Evolutionary conservation across 1,140 invertebrate genomes (phyloP).

Genomic region (Hesperophylax magnus): DNA sequence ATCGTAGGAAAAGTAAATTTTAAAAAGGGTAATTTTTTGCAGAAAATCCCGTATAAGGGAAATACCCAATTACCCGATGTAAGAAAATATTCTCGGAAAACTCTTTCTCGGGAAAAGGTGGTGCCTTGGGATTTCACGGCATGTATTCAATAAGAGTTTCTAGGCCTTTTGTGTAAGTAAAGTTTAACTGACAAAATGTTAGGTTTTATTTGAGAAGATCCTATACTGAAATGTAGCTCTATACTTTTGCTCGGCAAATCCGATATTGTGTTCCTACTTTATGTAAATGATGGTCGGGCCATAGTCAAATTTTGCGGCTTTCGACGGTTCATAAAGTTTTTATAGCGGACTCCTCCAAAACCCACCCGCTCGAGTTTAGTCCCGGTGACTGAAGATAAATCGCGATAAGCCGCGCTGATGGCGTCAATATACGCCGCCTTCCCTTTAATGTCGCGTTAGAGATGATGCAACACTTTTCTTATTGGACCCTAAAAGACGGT

Average conservation of each 20-base stretch:
- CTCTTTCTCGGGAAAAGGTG: too few relatives aligned
- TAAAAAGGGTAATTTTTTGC: too few relatives aligned
- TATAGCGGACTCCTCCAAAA: conserved; percentile 33
- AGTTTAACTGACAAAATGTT: neutral
- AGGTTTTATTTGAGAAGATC: neutral
- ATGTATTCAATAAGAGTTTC: neutral
- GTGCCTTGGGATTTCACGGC: neutral
- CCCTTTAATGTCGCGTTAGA: neutral
- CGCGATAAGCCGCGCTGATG: conserved; percentile 27
- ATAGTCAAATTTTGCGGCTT: conserved; percentile 37
- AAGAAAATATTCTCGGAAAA: too few relatives aligned
- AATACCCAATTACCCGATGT: too few relatives aligned
- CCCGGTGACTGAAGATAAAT: conserved; percentile 19
- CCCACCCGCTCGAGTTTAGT: conserved; percentile 10
- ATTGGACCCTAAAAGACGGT: conserved; percentile 16
- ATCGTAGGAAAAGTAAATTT: too few relatives aligned
- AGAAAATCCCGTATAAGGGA: too few relatives aligned
- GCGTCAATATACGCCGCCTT: neutral
- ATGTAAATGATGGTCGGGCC: conserved; percentile 29
- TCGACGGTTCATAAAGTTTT: conserved; percentile 30
- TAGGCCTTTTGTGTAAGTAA: neutral
- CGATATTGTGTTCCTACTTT: conserved; percentile 35
- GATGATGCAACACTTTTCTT: conserved; percentile 21
- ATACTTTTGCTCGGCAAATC: conserved; percentile 1
- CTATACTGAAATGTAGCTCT: neutral